phyloP scores from a whole-genome alignment of 2,888 invertebrate species.

The Pocota personata region DNA sequence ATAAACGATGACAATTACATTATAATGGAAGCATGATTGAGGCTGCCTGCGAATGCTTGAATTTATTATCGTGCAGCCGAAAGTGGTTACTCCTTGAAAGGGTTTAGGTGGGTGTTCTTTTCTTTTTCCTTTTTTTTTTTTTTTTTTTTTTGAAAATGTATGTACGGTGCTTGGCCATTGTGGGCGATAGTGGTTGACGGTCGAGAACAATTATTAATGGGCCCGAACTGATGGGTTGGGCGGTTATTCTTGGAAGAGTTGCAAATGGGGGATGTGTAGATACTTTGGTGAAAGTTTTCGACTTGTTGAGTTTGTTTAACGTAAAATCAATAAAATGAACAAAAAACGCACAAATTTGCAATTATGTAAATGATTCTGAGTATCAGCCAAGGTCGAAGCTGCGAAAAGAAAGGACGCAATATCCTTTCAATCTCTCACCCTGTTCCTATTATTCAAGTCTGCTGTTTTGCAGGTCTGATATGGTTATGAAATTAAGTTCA shows the following conservation, averaged over 20 bases:
- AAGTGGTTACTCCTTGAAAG: constrained; percentile 23
- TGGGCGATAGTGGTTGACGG: neutral
- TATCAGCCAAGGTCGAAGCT: neutral
- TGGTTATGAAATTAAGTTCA: too few species aligned
- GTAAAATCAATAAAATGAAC: neutral
- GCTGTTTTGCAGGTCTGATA: too few species aligned
- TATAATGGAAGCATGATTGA: constrained; percentile 44
- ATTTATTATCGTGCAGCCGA: constrained; percentile 10
- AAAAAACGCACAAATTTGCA: neutral
- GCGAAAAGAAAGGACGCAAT: neutral
- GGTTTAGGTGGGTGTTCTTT: neutral
- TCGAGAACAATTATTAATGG: constrained; percentile 1
- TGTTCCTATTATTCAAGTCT: too few species aligned
- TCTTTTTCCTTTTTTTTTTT: neutral
- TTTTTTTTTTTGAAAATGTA: neutral
- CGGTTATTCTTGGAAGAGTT: neutral
- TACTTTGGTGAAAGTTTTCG: neutral
- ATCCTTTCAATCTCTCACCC: too few species aligned
- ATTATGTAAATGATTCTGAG: neutral
- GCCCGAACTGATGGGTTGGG: neutral
- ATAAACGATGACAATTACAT: constrained; percentile 63
- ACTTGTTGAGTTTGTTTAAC: constrained; percentile 5
- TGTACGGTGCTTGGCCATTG: neutral
- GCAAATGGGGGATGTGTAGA: neutral
- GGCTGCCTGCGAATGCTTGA: neutral